phyloP scores from a whole-genome alignment of 2,797 vertebrate genomes.

The Austrolebias charrua region DNA sequence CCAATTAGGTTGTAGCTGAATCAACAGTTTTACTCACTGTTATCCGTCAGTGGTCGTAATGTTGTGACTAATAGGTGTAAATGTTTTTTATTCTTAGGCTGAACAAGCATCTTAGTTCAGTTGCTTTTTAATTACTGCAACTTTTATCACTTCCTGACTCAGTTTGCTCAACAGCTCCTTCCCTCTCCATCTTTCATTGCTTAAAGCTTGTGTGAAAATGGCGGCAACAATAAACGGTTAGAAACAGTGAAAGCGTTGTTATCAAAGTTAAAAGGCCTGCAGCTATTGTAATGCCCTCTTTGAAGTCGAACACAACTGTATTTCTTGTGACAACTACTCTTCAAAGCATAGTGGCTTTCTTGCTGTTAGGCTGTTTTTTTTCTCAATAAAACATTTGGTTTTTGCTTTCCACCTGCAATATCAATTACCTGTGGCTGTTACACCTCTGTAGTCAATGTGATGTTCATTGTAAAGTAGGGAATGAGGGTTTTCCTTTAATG shows the following conservation, averaged over 20 bases:
- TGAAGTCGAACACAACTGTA: constrained; percentile 69
- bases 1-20: not conserved
- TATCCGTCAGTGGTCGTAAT: not conserved
- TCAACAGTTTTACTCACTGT: not conserved
- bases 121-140: constrained; percentile 47
- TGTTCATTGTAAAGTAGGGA: constrained; percentile 37
- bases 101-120: constrained; percentile 14
- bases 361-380: constrained; percentile 53
- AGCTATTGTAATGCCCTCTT: constrained; percentile 67
- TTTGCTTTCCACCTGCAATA: constrained; percentile 66
- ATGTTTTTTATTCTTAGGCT: constrained; percentile 17
- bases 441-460: constrained; percentile 51
- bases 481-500: constrained; percentile 21
- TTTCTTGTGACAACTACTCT: constrained; percentile 74
- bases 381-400: constrained; percentile 56
- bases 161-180: constrained; percentile 22
- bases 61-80: not conserved
- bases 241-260: constrained; percentile 51
- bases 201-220: constrained; percentile 38
- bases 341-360: constrained; percentile 68
- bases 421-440: constrained; percentile 68
- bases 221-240: constrained; percentile 37
- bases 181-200: constrained; percentile 11
- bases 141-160: constrained; percentile 40
- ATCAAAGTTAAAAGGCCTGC: constrained; percentile 61